phyloP scores from a whole-genome alignment of 2,888 invertebrate species.

The Acanthosepion pharaonis region DNA sequence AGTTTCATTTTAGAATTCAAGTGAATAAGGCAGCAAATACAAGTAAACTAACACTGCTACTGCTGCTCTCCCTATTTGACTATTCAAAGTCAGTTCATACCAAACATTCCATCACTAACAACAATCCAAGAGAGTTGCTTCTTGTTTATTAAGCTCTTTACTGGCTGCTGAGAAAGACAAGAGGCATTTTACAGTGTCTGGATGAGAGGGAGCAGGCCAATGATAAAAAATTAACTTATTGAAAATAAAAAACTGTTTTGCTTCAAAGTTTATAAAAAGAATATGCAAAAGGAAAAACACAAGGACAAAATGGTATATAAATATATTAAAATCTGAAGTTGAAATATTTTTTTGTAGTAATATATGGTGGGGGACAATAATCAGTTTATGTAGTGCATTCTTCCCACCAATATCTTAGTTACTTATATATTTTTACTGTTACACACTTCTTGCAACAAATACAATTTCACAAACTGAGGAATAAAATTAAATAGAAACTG shows the following conservation, averaged over 20 bases:
- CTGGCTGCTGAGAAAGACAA: neutral
- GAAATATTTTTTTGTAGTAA: neutral
- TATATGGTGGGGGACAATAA: neutral
- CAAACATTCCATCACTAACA: neutral
- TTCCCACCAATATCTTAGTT: too few species aligned
- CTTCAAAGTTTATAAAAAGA: neutral
- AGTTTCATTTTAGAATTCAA: too few species aligned
- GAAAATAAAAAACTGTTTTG: neutral
- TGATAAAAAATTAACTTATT: neutral
- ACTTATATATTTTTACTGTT: too few species aligned
- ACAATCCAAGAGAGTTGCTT: neutral
- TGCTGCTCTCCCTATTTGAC: neutral
- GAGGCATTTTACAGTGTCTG: neutral
- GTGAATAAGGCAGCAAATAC: neutral
- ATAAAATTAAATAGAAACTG: too few species aligned
- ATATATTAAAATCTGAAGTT: neutral
- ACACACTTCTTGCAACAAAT: too few species aligned
- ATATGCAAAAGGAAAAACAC: neutral
- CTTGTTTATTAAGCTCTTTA: neutral
- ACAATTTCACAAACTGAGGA: too few species aligned
- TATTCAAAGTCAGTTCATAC: constrained; percentile 8
- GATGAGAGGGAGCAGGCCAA: neutral
- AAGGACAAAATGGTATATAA: neutral
- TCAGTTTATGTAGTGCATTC: too few species aligned
- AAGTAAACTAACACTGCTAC: neutral